Evolutionary conservation across 2,888 invertebrate genomes (phyloP), one percentile per base, ranked within the genome.

Genomic region (Euplexia lucipara): DNA sequence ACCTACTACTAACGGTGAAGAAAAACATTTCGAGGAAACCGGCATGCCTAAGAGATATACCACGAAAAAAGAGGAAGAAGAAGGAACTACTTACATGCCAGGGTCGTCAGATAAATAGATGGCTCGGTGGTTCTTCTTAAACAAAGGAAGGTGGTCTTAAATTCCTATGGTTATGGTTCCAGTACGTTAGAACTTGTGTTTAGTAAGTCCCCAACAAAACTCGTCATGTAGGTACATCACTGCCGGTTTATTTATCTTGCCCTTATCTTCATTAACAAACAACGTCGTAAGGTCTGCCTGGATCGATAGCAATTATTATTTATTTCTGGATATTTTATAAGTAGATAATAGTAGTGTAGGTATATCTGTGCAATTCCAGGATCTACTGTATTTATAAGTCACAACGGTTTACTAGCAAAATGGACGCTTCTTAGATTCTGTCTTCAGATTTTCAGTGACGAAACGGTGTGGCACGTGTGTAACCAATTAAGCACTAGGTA

Each of bases 221-320:
- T 45, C 26, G 37, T 70, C 26, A 67, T 7, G 22, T n/a, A n/a
- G n/a, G n/a, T 53, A 60, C 3, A 35, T 56, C 4, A 37, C 58
- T 65, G 26, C 26, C 32, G 59, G 22, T 59, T 45, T 57, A 37
- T 64, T 45, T 65, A 65, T 59, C 65, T 69, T 37, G 32, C 0
- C 14, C 44, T 69, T 65, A 65, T 65, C 64, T 57, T 18, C 18
- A 58, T 9, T 32, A 37, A 70, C 70, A 69, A 65, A 69, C 18
- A 65, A 69, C 58, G 63, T 64, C 54, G 64, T 44, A 32, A 56
- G 70, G 59, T 58, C 70, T 65, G 59, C 70, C 45, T 47, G 45
- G 37, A 70, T 65, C 45, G 71, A 51, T 68, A 63, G 22, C 39
- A 63, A 32, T 45, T 58, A 45, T 69, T 69, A 57, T 65, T 69